Percentiles rank a stretch among this genome's conserved stretches.
Conservation (phyloP, 2,888 invertebrate genomes). For the Syrphus vitripennis region DNA sequence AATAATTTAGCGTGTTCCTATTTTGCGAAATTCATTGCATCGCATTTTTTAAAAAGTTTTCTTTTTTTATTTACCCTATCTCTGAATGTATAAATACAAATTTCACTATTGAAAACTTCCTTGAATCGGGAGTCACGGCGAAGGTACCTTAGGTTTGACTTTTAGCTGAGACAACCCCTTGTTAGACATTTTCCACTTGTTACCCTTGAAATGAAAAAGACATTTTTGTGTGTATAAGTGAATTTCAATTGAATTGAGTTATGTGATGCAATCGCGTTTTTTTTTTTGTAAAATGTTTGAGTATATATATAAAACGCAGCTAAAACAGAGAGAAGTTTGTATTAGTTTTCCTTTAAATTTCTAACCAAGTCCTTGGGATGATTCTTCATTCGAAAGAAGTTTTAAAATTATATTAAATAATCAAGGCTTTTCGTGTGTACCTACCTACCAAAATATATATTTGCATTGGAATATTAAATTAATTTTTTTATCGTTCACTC, state of each 20-base stretch:
- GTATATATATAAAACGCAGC: neutral
- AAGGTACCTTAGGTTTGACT: neutral
- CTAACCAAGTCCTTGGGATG: neutral
- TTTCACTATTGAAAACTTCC: slow-evolving; percentile 30
- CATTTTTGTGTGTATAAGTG: slow-evolving; percentile 17
- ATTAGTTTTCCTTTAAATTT: slow-evolving; percentile 14
- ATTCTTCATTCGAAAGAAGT: slow-evolving; percentile 5
- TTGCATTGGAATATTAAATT: slow-evolving; percentile 20
- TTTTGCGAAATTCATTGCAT: slow-evolving; percentile 42
- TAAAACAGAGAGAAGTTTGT: neutral
- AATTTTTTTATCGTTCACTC: slow-evolving; percentile 2
- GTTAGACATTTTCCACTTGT: slow-evolving; percentile 47
- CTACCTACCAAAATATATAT: neutral
- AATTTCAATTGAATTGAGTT: slow-evolving; percentile 26
- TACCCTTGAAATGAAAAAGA: slow-evolving; percentile 56
- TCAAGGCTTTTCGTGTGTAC: slow-evolving; percentile 33
- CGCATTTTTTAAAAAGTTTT: neutral
- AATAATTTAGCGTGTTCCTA: slow-evolving; percentile 5
- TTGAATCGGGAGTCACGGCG: slow-evolving; percentile 11
- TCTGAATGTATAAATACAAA: neutral
- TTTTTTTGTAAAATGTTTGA: neutral
- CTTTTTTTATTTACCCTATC: neutral
- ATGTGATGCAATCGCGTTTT: slow-evolving; percentile 58
- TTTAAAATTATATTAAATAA: slow-evolving; percentile 23
- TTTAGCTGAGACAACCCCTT: slow-evolving; percentile 22